Evolutionary conservation across 2,888 invertebrate genomes (phyloP).

Genomic region (Taphrorychus bicolor): DNA sequence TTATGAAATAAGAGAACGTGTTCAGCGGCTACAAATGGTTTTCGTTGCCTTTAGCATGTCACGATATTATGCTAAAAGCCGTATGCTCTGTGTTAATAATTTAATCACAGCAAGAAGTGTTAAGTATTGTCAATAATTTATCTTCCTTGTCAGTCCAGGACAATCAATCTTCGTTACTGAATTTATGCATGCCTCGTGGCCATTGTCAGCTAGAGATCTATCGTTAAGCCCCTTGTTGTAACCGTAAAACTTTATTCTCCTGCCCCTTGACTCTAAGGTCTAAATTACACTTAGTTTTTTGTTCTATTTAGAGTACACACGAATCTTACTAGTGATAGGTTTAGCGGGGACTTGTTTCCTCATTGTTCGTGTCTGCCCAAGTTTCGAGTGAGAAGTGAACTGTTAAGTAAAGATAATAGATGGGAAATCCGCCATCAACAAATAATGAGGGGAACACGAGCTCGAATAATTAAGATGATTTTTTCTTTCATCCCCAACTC

Average conservation of each 20-base stretch:
- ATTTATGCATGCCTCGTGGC: slow-evolving; percentile 37
- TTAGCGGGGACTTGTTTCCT: slow-evolving; percentile 30
- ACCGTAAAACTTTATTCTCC: background rate
- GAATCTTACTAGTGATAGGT: slow-evolving; percentile 14
- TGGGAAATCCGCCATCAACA: slow-evolving; percentile 29
- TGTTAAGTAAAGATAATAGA: slow-evolving; percentile 36
- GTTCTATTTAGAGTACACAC: too few species aligned
- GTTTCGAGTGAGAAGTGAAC: slow-evolving; percentile 32
- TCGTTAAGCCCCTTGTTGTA: background rate
- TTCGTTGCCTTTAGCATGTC: background rate
- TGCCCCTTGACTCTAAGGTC: background rate
- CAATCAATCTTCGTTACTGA: slow-evolving; percentile 36
- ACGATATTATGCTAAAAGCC: slow-evolving; percentile 5
- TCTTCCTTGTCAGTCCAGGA: slow-evolving; percentile 34
- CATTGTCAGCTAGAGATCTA: slow-evolving; percentile 13
- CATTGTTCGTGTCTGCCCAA: slow-evolving; percentile 31
- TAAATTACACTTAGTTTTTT: too few species aligned
- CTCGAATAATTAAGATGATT: slow-evolving; percentile 14
- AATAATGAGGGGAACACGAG: slow-evolving; percentile 24
- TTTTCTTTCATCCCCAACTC: slow-evolving; percentile 8
- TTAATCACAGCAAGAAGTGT: slow-evolving; percentile 31
- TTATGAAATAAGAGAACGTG: too few species aligned
- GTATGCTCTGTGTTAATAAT: slow-evolving; percentile 24
- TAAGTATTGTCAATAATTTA: slow-evolving; percentile 39
- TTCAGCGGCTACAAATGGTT: background rate